Percentiles rank a stretch among this genome's conserved stretches.
phyloP scores from a whole-genome alignment of 2,797 vertebrate genomes.

The Ceryle rudis region DNA sequence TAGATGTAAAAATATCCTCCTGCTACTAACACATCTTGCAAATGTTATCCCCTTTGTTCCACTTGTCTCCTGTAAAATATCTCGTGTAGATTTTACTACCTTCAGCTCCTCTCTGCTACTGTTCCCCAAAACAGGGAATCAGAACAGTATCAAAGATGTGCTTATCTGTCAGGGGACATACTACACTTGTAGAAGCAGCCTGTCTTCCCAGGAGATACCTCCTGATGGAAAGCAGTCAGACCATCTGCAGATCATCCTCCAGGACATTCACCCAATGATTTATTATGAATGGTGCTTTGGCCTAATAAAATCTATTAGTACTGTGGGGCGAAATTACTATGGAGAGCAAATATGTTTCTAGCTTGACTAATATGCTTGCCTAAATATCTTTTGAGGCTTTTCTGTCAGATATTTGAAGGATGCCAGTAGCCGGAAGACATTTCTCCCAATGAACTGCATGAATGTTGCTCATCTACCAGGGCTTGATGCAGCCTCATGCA shows the following conservation, averaged over 20 bases:
- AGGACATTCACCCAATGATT: not conserved
- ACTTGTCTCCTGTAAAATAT: not conserved
- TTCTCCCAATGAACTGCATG: not conserved
- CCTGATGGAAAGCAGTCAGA: not conserved
- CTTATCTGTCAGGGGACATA: not conserved
- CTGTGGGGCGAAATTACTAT: not conserved
- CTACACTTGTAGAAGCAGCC: not conserved
- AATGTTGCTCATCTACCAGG: not conserved
- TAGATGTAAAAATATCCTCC: not conserved
- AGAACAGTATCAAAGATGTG: not conserved
- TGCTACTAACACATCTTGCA: not conserved
- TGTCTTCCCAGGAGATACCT: not conserved
- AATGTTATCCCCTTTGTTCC: not conserved
- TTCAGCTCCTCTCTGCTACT: not conserved
- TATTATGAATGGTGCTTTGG: not conserved
- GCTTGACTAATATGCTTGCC: not conserved
- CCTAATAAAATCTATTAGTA: not conserved
- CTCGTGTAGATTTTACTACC: not conserved
- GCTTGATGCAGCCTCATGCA: not conserved
- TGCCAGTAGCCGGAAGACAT: not conserved
- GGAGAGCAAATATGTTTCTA: not conserved
- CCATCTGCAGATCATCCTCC: not conserved
- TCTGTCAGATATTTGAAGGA: not conserved
- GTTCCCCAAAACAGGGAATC: not conserved
- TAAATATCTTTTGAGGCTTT: not conserved